Evolutionary conservation across 2,888 invertebrate genomes (phyloP).

Genomic region (Sarcophaga rosellei): DNA sequence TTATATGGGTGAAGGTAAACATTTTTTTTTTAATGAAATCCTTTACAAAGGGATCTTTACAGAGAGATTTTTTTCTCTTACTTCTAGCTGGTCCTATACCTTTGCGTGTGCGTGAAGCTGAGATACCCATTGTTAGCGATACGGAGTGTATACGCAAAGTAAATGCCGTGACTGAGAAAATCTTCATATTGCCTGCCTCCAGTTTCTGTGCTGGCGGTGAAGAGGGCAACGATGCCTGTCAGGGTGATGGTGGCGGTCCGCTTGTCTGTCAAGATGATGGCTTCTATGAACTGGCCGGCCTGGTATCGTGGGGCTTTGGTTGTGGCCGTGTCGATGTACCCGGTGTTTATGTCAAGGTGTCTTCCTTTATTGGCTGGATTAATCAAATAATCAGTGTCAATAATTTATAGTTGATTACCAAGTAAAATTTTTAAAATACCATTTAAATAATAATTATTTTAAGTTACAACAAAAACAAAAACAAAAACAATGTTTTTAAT

Average conservation of each 20-base stretch:
- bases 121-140: conserved; percentile 95
- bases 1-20: conserved; percentile 94
- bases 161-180: conserved; percentile 96
- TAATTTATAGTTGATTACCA: conserved; percentile 85
- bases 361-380: conserved; percentile 97
- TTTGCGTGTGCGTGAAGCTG: conserved; percentile 92
- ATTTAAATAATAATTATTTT: conserved; percentile 13
- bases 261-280: conserved; percentile 96
- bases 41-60: no score
- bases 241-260: conserved; percentile 98
- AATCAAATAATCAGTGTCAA: conserved; percentile 98
- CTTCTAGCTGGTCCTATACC: conserved; percentile 92
- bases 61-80: conserved; percentile 34
- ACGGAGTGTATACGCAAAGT: conserved; percentile 95
- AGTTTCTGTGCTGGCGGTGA: conserved; percentile 97
- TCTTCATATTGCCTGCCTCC: conserved; percentile 95
- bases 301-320: conserved; percentile 97
- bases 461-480: background rate
- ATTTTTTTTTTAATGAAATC: background rate
- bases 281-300: conserved; percentile 94
- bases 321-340: conserved; percentile 96
- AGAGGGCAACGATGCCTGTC: conserved; percentile 95
- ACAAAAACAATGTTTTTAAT: background rate
- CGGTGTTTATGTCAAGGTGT: conserved; percentile 98
- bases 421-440: conserved; percentile 16